These are phyloP conservation scores for Acrocephalus arundinaceus DNA, from an alignment of 2,113 vertebrate genomes.

Conservation along the genomic window DNA sequence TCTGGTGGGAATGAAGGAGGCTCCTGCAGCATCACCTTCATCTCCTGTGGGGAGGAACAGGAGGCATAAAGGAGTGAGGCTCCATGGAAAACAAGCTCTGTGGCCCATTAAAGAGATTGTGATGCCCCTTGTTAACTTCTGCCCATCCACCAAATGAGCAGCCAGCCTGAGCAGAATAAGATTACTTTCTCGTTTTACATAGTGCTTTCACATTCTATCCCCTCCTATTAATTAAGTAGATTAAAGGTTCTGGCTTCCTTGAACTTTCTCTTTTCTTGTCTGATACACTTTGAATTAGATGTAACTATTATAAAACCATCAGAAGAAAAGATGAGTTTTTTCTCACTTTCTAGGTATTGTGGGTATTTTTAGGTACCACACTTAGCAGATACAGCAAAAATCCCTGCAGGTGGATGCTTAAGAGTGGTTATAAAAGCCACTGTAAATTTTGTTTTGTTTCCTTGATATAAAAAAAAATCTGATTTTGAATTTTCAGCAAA, in stretches of 20 bases:
- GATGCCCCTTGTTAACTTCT: not conserved
- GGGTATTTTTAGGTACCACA: slow-evolving; percentile 20
- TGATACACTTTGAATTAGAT: slow-evolving; percentile 31
- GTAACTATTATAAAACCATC: not conserved
- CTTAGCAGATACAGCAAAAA: not conserved
- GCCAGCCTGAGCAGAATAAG: not conserved
- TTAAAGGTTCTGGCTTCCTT: slow-evolving; percentile 25
- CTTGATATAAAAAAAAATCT: not conserved
- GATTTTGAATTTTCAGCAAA: not conserved
- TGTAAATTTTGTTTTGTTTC: not conserved
- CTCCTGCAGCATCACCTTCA: not conserved
- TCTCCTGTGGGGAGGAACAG: not conserved
- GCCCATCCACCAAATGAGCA: not conserved
- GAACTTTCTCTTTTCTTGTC: not conserved
- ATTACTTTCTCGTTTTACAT: not conserved
- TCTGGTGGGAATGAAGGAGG: not conserved
- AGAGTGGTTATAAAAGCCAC: not conserved
- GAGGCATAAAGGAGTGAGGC: not conserved
- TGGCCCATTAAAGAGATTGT: not conserved
- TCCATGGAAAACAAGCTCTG: not conserved
- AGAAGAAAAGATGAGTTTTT: slow-evolving; percentile 12
- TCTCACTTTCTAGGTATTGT: not conserved
- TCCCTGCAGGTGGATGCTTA: not conserved
- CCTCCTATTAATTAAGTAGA: slow-evolving; percentile 24
- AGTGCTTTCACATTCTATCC: not conserved